Percentiles rank a stretch among this genome's conserved stretches.
Conservation (phyloP, 53 echinoderm and acorn worm genomes). For the Henricia sp. region DNA sequence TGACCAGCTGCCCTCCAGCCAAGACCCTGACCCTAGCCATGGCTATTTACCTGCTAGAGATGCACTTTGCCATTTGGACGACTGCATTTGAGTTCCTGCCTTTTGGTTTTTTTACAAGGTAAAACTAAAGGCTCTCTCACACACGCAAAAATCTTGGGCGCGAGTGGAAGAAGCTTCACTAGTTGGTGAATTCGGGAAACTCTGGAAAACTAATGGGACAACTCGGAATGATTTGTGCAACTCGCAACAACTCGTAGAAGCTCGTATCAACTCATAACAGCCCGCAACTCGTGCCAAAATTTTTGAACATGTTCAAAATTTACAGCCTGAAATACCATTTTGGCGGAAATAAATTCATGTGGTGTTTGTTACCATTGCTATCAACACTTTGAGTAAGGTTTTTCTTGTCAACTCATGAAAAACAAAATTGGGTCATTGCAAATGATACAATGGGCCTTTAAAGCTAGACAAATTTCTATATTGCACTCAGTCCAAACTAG, state of each 20-base stretch:
- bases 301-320: neutral
- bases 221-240: neutral
- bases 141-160: neutral
- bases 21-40: conserved; percentile 80
- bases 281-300: neutral
- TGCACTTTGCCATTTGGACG: conserved; percentile 75
- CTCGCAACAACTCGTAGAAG: neutral
- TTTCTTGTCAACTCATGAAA: too few species aligned
- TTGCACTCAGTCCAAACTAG: neutral
- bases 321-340: neutral
- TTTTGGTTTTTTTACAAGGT: conserved; percentile 72
- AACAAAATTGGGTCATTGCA: too few species aligned
- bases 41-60: conserved; percentile 71
- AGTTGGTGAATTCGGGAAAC: neutral
- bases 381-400: too few species aligned
- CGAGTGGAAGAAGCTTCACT: neutral
- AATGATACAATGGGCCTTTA: neutral
- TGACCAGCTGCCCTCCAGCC: conserved; percentile 85
- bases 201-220: neutral
- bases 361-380: too few species aligned
- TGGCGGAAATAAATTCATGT: too few species aligned
- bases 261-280: neutral
- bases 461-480: neutral
- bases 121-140: neutral
- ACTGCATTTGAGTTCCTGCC: conserved; percentile 87